Base-by-base conservation (phyloP, 2,888 invertebrate species). In the Drosophila paramelanica region DNA sequence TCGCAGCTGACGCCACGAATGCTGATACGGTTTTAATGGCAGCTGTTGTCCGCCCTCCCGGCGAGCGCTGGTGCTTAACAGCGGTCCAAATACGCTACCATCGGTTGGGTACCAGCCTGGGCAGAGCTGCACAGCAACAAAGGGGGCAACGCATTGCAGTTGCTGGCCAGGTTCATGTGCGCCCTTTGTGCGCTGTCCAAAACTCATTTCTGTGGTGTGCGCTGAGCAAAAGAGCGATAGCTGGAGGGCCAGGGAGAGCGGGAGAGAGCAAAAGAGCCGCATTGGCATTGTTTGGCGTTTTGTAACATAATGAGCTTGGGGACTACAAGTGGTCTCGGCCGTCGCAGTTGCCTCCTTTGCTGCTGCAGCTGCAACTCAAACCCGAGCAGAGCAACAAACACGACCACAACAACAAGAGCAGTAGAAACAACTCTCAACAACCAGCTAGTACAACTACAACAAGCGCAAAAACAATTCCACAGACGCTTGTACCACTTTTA, bases 291-390 rank as follows among this genome's bases (percentile, higher is more conserved):
- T 89, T 88, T 88, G 87, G 89, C 81, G 79, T 82, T 89, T 90
- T 89, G 87, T 82, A 82, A 82, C 87, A 84, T 89, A 89, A 89
- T 89, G 90, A 89, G 89, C 90, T 89, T 79, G 81, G 90, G 89
- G 90, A 89, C 81, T 86, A 82, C 83, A 83, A 89, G 88, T 77
- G 88, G 81, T 79, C 81, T 73, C 79, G 62, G 73, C 69, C 62
- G 60, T 57, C 23, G 73, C 60, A 55, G 73, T 45, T 71, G 67
- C 61, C 46, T 62, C 39, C 53, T 31, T 47, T 47, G 67, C 56
- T 56, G 66, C 57, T 62, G 73, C 78, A 68, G 55, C 47, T 64
- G 45, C 17, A 52, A 61, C 49, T 57, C 72, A 53, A 56, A 13
- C 65, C 58, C 50, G 51, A 52, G 39, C 45, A 39, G 41, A 53